These are phyloP conservation scores for Sebastiscus albofasciatus DNA, from an alignment of 2,797 vertebrate species.

Conservation along the genomic window DNA sequence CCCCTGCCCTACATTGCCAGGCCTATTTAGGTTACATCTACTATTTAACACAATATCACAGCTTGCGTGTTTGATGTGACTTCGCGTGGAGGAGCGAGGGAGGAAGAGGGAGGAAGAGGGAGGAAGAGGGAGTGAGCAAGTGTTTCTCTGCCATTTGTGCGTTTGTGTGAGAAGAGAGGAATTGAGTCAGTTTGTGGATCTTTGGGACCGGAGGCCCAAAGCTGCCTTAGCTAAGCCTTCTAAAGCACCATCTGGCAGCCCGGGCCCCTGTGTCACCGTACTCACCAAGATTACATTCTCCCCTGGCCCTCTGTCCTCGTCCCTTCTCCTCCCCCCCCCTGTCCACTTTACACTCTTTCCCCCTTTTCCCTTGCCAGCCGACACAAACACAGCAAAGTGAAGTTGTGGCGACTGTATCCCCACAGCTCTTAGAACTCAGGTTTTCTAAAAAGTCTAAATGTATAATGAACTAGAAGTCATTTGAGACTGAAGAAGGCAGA, in stretches of 20 bases:
- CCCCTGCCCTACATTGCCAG: conserved; percentile 52
- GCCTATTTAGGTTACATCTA: conserved; percentile 61
- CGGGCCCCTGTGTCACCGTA: conserved; percentile 60
- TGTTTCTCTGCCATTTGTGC: conserved; percentile 41
- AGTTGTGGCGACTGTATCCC: neutral
- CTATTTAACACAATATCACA: conserved; percentile 46
- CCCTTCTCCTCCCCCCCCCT: conserved; percentile 23
- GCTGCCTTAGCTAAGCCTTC: conserved; percentile 70
- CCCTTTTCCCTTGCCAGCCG: conserved; percentile 14
- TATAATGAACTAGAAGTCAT: conserved; percentile 32
- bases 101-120: neutral
- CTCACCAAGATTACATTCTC: conserved; percentile 73
- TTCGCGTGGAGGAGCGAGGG: conserved; percentile 15
- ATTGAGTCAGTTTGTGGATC: conserved; percentile 56
- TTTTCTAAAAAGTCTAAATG: conserved; percentile 22
- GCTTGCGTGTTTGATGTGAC: conserved; percentile 34
- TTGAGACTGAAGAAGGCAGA: conserved; percentile 26
- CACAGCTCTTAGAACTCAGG: conserved; percentile 9
- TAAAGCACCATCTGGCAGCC: conserved; percentile 79
- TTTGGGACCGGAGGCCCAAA: conserved; percentile 62
- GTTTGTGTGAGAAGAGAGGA: conserved; percentile 41
- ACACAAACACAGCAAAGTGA: conserved; percentile 19
- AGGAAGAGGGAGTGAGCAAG: neutral
- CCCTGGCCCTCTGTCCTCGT: conserved; percentile 46
- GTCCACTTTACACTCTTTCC: conserved; percentile 12